Percentiles rank a stretch among this genome's conserved stretches.
Evolutionary conservation across 2,113 vertebrate species (phyloP).

Genomic region (Elanus axillaris): DNA sequence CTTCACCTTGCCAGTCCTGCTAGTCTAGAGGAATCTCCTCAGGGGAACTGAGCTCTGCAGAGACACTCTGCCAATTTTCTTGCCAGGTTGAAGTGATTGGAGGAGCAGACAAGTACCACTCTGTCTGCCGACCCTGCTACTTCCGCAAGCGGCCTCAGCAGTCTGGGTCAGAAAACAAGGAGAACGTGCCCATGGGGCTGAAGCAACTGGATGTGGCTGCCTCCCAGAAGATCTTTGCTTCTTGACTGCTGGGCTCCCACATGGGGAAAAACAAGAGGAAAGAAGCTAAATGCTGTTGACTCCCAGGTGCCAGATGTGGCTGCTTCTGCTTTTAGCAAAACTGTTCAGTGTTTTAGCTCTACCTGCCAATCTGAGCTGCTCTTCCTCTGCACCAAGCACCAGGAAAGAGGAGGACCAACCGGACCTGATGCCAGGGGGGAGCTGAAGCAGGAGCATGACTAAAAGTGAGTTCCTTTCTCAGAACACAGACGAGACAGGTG

Average conservation of each 20-base stretch:
- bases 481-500: not conserved
- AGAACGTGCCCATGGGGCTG: constrained; percentile 70
- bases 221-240: constrained; percentile 74
- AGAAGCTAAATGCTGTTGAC: not conserved
- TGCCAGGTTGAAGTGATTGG: constrained; percentile 93
- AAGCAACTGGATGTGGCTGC: constrained; percentile 35
- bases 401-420: not conserved
- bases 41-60: not conserved
- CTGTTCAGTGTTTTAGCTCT: not conserved
- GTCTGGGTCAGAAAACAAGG: constrained; percentile 64
- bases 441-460: not conserved
- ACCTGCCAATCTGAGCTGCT: not conserved
- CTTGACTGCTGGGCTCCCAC: constrained; percentile 49
- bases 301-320: not conserved
- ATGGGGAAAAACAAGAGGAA: not conserved
- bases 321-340: not conserved
- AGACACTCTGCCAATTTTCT: not conserved
- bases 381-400: rapidly evolving
- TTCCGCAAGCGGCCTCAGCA: constrained; percentile 59
- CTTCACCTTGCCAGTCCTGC: not conserved
- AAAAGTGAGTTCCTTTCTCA: not conserved
- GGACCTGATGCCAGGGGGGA: not conserved
- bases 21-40: not conserved
- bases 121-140: constrained; percentile 87
- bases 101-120: constrained; percentile 92